These are phyloP conservation scores for Muschampia plurimacula DNA, from an alignment of 2,888 invertebrate genomes.

Conservation along the genomic window DNA sequence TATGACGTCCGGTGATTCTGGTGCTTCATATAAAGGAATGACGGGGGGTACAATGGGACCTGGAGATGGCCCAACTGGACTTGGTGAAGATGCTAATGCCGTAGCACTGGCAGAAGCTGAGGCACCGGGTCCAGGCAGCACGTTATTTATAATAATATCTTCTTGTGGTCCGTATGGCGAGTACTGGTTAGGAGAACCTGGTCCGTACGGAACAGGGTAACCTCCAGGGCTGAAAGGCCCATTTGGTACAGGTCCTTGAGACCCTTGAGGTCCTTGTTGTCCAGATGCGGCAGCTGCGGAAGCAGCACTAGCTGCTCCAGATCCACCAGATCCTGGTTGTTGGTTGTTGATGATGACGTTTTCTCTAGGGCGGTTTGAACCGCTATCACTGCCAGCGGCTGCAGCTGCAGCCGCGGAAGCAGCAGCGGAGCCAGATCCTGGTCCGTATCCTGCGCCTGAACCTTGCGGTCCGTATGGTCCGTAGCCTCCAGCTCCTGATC, in stretches of 20 bases:
- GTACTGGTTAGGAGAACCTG: slow-evolving; percentile 9
- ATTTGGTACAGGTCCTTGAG: neutral
- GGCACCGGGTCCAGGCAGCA: neutral
- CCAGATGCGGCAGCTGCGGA: neutral
- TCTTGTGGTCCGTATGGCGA: slow-evolving; percentile 14
- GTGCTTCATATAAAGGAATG: neutral
- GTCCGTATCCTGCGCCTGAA: neutral
- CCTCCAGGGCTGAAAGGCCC: neutral
- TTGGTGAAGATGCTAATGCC: neutral
- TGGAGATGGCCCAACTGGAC: neutral
- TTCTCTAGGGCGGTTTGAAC: slow-evolving; percentile 1
- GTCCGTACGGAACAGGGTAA: neutral
- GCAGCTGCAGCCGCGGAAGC: neutral
- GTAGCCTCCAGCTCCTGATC: neutral
- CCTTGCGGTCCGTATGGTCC: neutral
- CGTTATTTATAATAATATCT: neutral
- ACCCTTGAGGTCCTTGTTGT: slow-evolving; percentile 3
- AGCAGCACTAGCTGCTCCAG: too few relatives aligned
- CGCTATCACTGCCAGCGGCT: slow-evolving; percentile 13
- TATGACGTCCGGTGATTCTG: neutral
- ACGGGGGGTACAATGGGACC: neutral
- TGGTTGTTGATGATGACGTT: neutral
- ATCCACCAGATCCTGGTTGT: neutral
- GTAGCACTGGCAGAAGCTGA: neutral
- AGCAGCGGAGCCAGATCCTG: slow-evolving; percentile 29